These are phyloP conservation scores for Cinclus cinclus DNA, from an alignment of 2,113 vertebrate species.

Conservation along the genomic window DNA sequence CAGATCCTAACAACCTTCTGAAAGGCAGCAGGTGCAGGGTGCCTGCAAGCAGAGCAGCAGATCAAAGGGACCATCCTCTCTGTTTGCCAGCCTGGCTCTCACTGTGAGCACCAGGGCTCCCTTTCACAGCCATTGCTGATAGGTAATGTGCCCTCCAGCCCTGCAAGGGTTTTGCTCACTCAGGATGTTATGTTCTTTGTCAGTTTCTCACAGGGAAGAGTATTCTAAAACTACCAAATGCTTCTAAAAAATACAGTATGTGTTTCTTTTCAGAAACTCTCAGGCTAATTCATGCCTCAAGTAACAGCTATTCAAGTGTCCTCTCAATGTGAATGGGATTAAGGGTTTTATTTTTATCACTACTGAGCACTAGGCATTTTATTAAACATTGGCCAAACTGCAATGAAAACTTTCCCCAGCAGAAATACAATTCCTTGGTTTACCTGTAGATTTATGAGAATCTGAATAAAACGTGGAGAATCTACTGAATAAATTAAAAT, in stretches of 20 bases:
- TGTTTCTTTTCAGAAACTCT: conserved; percentile 19
- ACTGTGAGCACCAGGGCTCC: rapidly evolving
- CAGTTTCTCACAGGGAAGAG: neutral
- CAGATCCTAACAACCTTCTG: neutral
- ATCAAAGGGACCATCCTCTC: rapidly evolving
- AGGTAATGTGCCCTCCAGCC: neutral
- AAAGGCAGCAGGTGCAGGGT: neutral
- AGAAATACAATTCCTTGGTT: neutral
- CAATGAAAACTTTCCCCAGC: neutral
- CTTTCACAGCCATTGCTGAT: neutral
- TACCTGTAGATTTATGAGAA: neutral
- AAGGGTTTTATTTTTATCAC: conserved; percentile 42
- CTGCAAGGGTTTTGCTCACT: neutral
- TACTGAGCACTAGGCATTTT: conserved; percentile 21
- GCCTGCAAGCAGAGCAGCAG: neutral
- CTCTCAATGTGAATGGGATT: conserved; percentile 27
- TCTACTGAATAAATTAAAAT: neutral
- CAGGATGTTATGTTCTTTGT: neutral
- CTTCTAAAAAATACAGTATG: neutral
- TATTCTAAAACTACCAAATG: neutral
- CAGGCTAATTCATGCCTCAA: conserved; percentile 32
- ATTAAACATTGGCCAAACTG: neutral
- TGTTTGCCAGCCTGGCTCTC: neutral
- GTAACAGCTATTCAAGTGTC: conserved; percentile 11
- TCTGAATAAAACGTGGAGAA: neutral